Percentiles rank a stretch among this genome's conserved stretches.
phyloP scores from a whole-genome alignment of 2,888 invertebrate species.

The Drosophila fungiperda region DNA sequence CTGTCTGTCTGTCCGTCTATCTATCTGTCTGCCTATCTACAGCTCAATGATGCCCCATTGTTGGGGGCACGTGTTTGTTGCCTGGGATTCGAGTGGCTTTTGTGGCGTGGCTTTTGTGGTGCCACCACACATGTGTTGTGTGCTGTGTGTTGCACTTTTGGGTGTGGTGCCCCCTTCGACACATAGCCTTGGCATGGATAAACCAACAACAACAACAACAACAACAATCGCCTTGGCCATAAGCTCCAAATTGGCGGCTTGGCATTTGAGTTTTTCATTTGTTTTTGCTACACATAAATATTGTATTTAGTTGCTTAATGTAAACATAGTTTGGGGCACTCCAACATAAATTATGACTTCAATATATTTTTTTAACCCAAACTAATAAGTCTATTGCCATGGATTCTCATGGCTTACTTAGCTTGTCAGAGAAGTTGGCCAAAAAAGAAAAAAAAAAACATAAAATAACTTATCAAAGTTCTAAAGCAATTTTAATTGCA shows the following conservation, averaged over 20 bases:
- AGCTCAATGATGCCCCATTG: constrained; percentile 53
- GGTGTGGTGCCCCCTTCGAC: constrained; percentile 57
- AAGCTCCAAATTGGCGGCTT: constrained; percentile 47
- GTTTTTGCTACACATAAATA: constrained; percentile 54
- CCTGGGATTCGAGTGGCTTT: constrained; percentile 26
- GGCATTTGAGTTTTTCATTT: constrained; percentile 39
- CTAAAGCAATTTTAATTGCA: constrained; percentile 60
- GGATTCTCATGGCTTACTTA: neutral
- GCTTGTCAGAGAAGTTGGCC: constrained; percentile 20
- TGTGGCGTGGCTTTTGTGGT: constrained; percentile 20
- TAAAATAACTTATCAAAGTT: constrained; percentile 41
- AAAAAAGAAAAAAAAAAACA: constrained; percentile 15
- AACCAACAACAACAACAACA: constrained; percentile 1
- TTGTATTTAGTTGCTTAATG: constrained; percentile 45
- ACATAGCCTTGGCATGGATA: constrained; percentile 68
- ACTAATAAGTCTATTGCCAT: constrained; percentile 13
- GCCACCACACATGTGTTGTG: constrained; percentile 45
- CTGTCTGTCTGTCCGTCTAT: constrained; percentile 12
- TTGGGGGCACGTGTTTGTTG: constrained; percentile 47
- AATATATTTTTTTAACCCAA: constrained; percentile 7
- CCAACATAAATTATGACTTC: constrained; percentile 13
- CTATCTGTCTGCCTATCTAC: constrained; percentile 15
- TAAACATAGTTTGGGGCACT: constrained; percentile 19
- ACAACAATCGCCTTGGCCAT: constrained; percentile 56
- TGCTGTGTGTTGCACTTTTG: constrained; percentile 33